A percentile compares a stretch with the other conserved stretches of the same genome.
phyloP scores from a whole-genome alignment of 2,888 invertebrate genomes.

The Sepiola atlantica region DNA sequence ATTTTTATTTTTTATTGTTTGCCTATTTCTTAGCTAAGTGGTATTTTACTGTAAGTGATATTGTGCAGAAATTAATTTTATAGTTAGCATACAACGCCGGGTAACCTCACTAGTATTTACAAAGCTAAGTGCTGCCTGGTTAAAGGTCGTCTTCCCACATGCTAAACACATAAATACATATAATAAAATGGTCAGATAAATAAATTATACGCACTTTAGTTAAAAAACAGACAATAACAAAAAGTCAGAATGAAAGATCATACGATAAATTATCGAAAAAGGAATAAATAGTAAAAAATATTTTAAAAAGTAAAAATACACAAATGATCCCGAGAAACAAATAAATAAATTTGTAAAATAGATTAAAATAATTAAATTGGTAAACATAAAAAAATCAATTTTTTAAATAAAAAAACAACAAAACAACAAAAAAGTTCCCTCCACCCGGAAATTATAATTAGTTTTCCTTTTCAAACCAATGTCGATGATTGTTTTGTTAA shows the following conservation, averaged over 20 bases:
- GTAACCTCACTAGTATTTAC: not conserved
- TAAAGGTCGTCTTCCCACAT: not conserved
- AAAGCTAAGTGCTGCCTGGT: not conserved
- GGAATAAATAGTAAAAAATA: not conserved
- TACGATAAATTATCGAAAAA: not conserved
- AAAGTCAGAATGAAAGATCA: too few species aligned
- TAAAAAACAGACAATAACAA: not conserved
- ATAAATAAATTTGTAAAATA: not conserved
- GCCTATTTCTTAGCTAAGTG: too few species aligned
- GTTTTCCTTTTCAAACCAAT: not conserved
- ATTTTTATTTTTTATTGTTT: too few species aligned
- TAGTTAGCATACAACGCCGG: too few species aligned
- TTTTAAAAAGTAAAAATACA: not conserved
- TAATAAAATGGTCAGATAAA: not conserved
- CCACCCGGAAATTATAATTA: not conserved
- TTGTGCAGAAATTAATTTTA: too few species aligned
- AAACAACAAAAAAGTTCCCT: not conserved
- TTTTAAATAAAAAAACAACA: not conserved
- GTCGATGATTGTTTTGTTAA: not conserved
- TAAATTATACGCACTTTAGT: not conserved
- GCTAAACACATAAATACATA: not conserved
- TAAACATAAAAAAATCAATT: not conserved
- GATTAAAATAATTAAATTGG: conserved; percentile 8
- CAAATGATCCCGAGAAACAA: not conserved
- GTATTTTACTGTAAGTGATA: too few species aligned